Percentiles rank a stretch among this genome's conserved stretches.
phyloP scores from a whole-genome alignment of 2,797 vertebrate genomes.

The Pangasius larnaudii region DNA sequence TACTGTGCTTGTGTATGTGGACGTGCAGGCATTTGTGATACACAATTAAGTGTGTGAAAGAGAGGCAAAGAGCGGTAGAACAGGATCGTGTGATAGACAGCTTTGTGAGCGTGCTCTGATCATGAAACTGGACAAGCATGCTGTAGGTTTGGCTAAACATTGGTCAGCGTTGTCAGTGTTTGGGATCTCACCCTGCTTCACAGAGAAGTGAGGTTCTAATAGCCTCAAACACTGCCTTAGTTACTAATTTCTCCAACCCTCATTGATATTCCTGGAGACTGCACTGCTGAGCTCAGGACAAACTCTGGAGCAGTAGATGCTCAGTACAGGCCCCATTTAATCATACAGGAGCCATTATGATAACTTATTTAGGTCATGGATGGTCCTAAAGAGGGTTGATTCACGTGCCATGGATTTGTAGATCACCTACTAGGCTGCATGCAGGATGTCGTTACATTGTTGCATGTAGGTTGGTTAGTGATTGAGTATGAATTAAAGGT shows the following conservation, averaged over 20 bases:
- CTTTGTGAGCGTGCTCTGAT: background rate
- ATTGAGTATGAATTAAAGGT: background rate
- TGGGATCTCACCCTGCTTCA: background rate
- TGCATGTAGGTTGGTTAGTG: constrained; percentile 21
- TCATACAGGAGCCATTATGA: constrained; percentile 46
- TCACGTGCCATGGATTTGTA: background rate
- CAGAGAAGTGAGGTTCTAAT: constrained; percentile 6
- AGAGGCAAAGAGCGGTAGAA: too few relatives aligned
- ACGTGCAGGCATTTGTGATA: background rate
- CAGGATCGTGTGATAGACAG: background rate
- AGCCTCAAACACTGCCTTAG: constrained; percentile 22
- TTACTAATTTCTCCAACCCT: constrained; percentile 26
- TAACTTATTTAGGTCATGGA: constrained; percentile 41
- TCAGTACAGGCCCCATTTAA: constrained; percentile 37
- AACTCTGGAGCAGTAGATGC: constrained; percentile 45
- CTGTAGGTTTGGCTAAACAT: background rate
- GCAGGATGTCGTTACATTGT: background rate
- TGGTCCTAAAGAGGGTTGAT: constrained; percentile 31
- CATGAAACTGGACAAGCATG: background rate
- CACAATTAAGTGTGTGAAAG: background rate
- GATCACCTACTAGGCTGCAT: background rate
- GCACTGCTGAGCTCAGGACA: constrained; percentile 45
- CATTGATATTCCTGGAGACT: constrained; percentile 54
- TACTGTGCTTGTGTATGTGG: background rate
- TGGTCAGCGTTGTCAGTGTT: background rate